Percentiles rank a stretch among this genome's conserved stretches.
Conservation (phyloP, 1,140 invertebrate genomes). For the Piezodorus guildinii region DNA sequence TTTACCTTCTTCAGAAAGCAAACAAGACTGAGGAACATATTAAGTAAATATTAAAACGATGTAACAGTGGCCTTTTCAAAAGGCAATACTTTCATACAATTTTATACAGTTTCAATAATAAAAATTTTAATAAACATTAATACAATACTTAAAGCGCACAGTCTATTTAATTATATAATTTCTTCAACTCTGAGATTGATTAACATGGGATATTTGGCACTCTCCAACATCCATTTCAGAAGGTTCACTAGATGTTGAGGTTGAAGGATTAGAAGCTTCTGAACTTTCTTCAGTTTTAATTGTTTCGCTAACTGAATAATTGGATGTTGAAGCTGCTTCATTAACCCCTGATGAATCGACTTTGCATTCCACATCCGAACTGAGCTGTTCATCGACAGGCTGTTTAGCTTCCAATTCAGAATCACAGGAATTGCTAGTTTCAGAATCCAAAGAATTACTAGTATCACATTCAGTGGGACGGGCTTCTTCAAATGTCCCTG, state of each 20-base stretch:
- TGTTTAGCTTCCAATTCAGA: conserved; percentile 5
- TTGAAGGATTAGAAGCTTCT: not conserved
- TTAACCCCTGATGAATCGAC: not conserved
- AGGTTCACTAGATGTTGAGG: not conserved
- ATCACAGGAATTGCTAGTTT: conserved; percentile 14
- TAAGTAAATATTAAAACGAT: not conserved
- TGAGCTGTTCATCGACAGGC: not conserved
- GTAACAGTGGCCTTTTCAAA: not conserved
- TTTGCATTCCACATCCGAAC: not conserved
- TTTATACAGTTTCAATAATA: not conserved
- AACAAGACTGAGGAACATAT: not conserved
- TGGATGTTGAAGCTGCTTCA: conserved; percentile 2
- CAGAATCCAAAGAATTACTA: conserved; percentile 13
- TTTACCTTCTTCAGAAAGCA: not conserved
- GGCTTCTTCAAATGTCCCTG: not conserved
- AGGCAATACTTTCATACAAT: not conserved
- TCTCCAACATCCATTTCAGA: conserved; percentile 17
- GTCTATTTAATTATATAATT: no score
- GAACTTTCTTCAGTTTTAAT: not conserved
- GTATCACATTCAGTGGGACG: conserved; percentile 13
- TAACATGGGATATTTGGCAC: conserved; percentile 9
- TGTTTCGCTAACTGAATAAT: not conserved
- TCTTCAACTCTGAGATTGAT: conserved; percentile 2
- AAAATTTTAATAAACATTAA: not conserved
- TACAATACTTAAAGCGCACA: not conserved